phyloP scores from a whole-genome alignment of 2,888 invertebrate species.

The Hypselothyrea guttata region DNA sequence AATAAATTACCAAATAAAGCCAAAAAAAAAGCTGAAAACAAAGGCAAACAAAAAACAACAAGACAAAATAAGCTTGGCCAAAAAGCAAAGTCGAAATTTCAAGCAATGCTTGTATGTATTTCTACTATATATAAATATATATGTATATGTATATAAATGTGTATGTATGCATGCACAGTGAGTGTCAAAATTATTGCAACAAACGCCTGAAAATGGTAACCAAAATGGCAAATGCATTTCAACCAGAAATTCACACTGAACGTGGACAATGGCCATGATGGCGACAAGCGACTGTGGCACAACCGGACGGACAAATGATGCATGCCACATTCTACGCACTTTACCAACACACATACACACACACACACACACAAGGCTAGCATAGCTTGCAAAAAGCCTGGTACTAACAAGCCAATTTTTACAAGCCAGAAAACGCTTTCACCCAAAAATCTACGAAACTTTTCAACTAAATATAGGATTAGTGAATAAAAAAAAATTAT shows the following conservation, averaged over 20 bases:
- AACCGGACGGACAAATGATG: constrained; percentile 13
- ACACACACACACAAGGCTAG: neutral
- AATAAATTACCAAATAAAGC: constrained; percentile 55
- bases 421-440: constrained; percentile 22
- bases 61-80: neutral
- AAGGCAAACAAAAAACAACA: constrained; percentile 29
- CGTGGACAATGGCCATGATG: constrained; percentile 35
- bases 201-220: constrained; percentile 23
- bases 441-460: constrained; percentile 3
- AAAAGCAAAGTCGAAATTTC: constrained; percentile 8
- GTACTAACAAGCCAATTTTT: constrained; percentile 27
- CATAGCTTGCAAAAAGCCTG: neutral
- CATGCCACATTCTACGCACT: constrained; percentile 59
- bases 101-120: too few species aligned
- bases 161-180: constrained; percentile 43
- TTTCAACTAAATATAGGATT: too few species aligned
- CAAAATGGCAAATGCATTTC: constrained; percentile 29
- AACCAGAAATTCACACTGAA: constrained; percentile 54
- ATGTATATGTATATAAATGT: constrained; percentile 4
- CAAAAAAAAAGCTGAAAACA: constrained; percentile 15
- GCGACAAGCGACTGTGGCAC: constrained; percentile 49
- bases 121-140: constrained; percentile 3
- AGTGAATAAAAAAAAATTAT: too few species aligned
- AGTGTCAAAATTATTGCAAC: constrained; percentile 70
- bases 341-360: constrained; percentile 24